Conservation (phyloP, 2,888 invertebrate species). For the Sthenelais limicola region DNA sequence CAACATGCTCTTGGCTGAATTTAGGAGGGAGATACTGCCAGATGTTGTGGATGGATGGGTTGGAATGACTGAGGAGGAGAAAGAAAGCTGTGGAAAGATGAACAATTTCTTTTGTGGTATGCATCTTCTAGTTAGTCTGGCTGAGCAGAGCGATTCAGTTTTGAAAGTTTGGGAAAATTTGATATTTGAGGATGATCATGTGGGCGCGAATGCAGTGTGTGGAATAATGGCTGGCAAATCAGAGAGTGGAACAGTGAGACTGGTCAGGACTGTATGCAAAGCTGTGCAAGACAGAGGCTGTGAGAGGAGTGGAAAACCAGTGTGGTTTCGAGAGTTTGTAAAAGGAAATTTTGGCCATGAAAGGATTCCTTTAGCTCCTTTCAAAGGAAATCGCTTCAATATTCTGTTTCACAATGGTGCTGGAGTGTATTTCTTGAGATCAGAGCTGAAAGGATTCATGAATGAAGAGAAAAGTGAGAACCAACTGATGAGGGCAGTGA, state of each 20-base stretch:
- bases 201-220: constrained; percentile 41
- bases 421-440: constrained; percentile 5
- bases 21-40: constrained; percentile 42
- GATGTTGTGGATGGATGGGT: constrained; percentile 43
- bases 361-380: constrained; percentile 41
- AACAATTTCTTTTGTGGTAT: constrained; percentile 49
- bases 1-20: constrained; percentile 37
- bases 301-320: constrained; percentile 47
- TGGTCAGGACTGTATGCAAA: constrained; percentile 49
- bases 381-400: constrained; percentile 39
- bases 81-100: constrained; percentile 26
- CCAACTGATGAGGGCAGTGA: background rate
- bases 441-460: background rate
- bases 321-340: constrained; percentile 44
- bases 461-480: background rate
- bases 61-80: constrained; percentile 29
- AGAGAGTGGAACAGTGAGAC: constrained; percentile 43
- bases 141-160: constrained; percentile 46
- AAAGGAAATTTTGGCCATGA: constrained; percentile 15
- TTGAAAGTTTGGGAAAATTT: constrained; percentile 44
- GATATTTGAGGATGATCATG: constrained; percentile 34
- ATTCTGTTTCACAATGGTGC: constrained; percentile 32
- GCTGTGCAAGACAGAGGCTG: constrained; percentile 48
- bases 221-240: constrained; percentile 4
- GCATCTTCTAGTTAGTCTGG: constrained; percentile 47